A percentile compares a stretch with the other conserved stretches of the same genome.
phyloP scores from a whole-genome alignment of 2,113 vertebrate species.

The Holacanthus passer region DNA sequence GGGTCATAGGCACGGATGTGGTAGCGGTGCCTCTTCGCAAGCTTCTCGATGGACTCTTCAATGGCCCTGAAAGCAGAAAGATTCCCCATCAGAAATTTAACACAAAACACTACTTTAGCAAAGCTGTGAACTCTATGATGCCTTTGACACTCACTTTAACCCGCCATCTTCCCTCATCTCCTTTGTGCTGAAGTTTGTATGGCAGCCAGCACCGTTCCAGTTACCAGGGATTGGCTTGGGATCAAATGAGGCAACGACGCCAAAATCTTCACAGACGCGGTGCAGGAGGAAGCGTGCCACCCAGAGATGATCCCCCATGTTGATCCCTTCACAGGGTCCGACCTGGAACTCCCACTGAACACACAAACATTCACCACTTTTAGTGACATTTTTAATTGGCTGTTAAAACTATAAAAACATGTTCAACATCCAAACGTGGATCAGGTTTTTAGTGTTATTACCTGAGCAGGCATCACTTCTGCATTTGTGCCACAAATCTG shows the following conservation, averaged over 20 bases:
- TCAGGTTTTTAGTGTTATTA: slow-evolving; percentile 71
- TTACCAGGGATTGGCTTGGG: slow-evolving; percentile 97
- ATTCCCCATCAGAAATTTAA: not conserved
- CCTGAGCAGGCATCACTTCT: slow-evolving; percentile 99
- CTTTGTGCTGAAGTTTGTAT: slow-evolving; percentile 98
- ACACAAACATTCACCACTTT: not conserved
- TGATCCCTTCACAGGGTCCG: slow-evolving; percentile 93
- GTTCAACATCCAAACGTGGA: not conserved
- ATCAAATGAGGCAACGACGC: slow-evolving; percentile 93
- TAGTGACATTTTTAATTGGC: not conserved
- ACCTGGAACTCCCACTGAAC: slow-evolving; percentile 95
- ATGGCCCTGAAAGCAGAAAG: slow-evolving; percentile 85
- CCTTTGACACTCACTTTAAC: slow-evolving; percentile 87
- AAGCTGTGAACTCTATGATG: accelerated
- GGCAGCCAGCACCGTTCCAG: slow-evolving; percentile 97
- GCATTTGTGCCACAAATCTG: slow-evolving; percentile 97
- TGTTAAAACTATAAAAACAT: not conserved
- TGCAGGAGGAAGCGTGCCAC: slow-evolving; percentile 94
- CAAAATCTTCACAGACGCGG: slow-evolving; percentile 95
- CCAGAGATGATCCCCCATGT: slow-evolving; percentile 98
- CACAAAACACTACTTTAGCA: accelerated
- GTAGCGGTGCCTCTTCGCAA: slow-evolving; percentile 92
- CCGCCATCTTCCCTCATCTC: slow-evolving; percentile 93
- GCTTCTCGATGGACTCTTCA: slow-evolving; percentile 94
- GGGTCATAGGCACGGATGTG: slow-evolving; percentile 97